These are phyloP conservation scores for Branchipolynoe longqiensis DNA, from an alignment of 2,888 invertebrate species.

Conservation along the genomic window DNA sequence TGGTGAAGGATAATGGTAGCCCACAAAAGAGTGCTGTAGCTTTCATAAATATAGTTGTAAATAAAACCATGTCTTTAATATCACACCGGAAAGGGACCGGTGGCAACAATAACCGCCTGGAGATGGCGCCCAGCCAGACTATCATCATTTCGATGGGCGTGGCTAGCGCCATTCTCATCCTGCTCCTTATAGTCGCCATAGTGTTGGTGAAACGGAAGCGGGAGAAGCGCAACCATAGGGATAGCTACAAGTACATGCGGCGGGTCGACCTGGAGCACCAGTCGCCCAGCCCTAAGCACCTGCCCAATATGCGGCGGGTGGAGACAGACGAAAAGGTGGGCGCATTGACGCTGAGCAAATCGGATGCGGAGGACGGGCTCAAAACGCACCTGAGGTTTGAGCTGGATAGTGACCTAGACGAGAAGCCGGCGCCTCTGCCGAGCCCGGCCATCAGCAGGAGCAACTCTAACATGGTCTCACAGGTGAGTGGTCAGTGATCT, in stretches of 20 bases:
- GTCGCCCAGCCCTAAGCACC: conserved; percentile 48
- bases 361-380: conserved; percentile 27
- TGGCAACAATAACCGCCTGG: conserved; percentile 2
- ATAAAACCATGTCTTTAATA: conserved; percentile 60
- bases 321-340: conserved; percentile 53
- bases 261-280: conserved; percentile 56
- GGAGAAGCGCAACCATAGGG: conserved; percentile 55
- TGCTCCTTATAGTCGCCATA: conserved; percentile 54
- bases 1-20: conserved; percentile 61
- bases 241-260: conserved; percentile 57
- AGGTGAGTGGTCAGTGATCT: conserved; percentile 28
- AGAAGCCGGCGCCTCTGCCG: conserved; percentile 31
- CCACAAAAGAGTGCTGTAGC: conserved; percentile 55
- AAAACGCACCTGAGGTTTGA: conserved; percentile 41
- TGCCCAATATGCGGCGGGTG: conserved; percentile 42
- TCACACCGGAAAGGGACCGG: conserved; percentile 29
- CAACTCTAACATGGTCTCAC: conserved; percentile 45
- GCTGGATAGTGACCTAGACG: conserved; percentile 45
- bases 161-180: conserved; percentile 37
- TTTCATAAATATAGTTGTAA: conserved; percentile 58
- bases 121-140: conserved; percentile 52
- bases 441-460: conserved; percentile 52
- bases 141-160: conserved; percentile 56
- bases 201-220: conserved; percentile 50
- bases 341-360: not conserved